These are phyloP conservation scores for Phoeniculus purpureus DNA, from an alignment of 2,797 vertebrate genomes.

Conservation along the genomic window DNA sequence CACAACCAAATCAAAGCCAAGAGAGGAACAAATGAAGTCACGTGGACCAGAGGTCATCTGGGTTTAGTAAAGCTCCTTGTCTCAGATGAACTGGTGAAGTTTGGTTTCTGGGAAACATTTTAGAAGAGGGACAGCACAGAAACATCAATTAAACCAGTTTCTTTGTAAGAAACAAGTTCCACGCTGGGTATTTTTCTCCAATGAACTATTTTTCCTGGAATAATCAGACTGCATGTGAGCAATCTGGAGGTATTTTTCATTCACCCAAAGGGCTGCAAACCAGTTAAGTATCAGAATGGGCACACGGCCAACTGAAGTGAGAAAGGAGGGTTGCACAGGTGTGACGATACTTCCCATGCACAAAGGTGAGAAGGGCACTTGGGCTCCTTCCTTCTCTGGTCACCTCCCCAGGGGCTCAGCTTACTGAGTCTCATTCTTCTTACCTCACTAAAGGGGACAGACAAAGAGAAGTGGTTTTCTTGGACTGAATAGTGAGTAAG, in stretches of 20 bases:
- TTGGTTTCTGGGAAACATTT: background rate
- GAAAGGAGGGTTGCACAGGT: background rate
- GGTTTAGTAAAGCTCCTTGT: slow-evolving; percentile 68
- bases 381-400: background rate
- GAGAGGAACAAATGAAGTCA: slow-evolving; percentile 78
- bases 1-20: slow-evolving; percentile 71
- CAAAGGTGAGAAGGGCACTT: background rate
- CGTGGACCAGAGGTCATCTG: slow-evolving; percentile 72
- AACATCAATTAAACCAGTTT: background rate
- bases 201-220: background rate
- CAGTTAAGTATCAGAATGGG: background rate
- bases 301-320: background rate
- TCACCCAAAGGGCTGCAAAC: background rate
- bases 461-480: background rate
- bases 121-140: slow-evolving; percentile 66
- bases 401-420: background rate
- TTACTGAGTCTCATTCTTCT: background rate
- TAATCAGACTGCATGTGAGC: background rate
- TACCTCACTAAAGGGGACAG: background rate
- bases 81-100: slow-evolving; percentile 52
- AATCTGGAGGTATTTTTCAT: background rate
- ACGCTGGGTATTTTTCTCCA: background rate
- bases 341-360: background rate
- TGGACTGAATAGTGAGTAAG: background rate
- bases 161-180: background rate